Conservation (phyloP, 2,888 invertebrate species). For the Yponomeuta sedellus region DNA sequence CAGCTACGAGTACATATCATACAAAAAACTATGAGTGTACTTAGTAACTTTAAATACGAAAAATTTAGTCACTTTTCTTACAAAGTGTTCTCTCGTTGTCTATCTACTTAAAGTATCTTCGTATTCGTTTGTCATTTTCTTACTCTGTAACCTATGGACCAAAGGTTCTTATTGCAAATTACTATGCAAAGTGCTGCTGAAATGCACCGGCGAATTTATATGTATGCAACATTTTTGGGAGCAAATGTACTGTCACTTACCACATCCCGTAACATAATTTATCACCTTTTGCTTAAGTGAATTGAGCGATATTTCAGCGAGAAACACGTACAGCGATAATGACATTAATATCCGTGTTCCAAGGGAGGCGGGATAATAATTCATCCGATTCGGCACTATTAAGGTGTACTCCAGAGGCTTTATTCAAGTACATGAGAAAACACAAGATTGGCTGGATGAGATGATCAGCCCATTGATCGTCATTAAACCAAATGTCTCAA, state of each 20-base stretch:
- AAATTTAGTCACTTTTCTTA: no score
- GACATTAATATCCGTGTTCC: constrained; percentile 5
- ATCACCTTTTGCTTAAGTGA: background rate
- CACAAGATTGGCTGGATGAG: background rate
- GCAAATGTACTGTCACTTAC: background rate
- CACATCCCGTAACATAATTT: background rate
- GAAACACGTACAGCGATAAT: background rate
- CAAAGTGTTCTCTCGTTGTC: no score
- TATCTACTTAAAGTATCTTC: no score
- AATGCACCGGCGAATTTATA: background rate
- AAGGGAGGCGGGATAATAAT: constrained; percentile 21
- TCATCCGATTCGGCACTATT: constrained; percentile 20
- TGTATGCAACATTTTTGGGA: background rate
- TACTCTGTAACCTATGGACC: no score
- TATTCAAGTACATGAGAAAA: background rate
- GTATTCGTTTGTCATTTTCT: no score
- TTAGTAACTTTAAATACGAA: no score
- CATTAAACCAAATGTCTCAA: no score
- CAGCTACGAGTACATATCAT: no score
- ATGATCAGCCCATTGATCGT: no score
- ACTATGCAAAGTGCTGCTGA: background rate
- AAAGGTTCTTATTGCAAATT: background rate
- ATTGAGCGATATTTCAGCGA: background rate
- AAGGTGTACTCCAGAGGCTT: constrained; percentile 11
- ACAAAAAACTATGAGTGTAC: no score